Evolutionary conservation across 2,797 vertebrate genomes (phyloP).

Genomic region (Phataginus tetradactyla): DNA sequence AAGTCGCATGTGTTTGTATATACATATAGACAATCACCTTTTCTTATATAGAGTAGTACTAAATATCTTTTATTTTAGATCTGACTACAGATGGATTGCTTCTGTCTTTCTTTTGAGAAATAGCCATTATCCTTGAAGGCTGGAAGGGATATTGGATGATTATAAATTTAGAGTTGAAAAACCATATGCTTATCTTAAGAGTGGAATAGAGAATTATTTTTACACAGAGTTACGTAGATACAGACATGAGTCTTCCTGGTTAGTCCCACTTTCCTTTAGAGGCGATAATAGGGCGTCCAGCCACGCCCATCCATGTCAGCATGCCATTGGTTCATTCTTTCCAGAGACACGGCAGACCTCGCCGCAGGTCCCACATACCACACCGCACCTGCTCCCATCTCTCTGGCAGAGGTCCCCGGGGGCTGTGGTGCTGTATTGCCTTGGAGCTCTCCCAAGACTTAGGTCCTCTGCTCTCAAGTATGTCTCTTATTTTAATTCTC

Average conservation of each 20-base stretch:
- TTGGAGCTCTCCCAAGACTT: not conserved
- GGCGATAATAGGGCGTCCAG: not conserved
- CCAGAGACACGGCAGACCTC: not conserved
- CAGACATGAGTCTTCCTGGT: not conserved
- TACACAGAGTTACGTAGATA: not conserved
- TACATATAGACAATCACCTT: not conserved
- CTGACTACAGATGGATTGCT: not conserved
- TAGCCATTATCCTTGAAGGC: not conserved
- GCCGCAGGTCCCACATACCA: not conserved
- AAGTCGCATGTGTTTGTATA: not conserved
- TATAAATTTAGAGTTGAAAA: not conserved
- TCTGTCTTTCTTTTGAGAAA: constrained; percentile 9
- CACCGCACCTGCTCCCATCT: fast-evolving
- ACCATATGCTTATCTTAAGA: not conserved
- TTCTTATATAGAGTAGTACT: not conserved
- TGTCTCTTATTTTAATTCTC: not conserved
- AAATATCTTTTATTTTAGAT: not conserved
- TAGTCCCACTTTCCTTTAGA: not conserved
- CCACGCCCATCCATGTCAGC: not conserved
- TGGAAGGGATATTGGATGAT: not conserved
- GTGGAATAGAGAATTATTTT: not conserved
- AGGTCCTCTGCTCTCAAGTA: not conserved
- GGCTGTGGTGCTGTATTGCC: not conserved
- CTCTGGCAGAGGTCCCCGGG: not conserved
- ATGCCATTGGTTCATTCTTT: not conserved